These are phyloP conservation scores for Eptesicus fuscus DNA, from an alignment of 2,113 vertebrate species.

Conservation along the genomic window DNA sequence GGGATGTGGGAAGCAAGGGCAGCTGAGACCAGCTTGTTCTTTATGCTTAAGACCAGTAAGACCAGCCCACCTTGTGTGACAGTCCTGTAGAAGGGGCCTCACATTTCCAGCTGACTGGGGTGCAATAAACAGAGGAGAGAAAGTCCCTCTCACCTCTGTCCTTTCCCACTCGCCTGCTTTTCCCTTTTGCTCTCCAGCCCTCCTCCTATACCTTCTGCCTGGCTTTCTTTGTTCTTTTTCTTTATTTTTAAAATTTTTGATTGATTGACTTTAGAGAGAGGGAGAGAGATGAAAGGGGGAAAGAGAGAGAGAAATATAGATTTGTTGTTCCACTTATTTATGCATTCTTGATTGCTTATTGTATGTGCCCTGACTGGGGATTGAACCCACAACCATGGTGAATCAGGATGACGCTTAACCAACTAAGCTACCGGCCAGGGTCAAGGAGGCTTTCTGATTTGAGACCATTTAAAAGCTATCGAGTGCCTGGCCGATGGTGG, in stretches of 20 bases:
- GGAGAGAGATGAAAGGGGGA: not conserved
- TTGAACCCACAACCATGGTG: not conserved
- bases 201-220: no score
- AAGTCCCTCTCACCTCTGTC: not conserved
- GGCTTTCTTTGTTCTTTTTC: not conserved
- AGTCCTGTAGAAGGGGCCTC: not conserved
- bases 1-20: not conserved
- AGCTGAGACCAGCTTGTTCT: not conserved
- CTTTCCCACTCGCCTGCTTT: not conserved
- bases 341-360: not conserved
- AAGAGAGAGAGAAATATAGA: not conserved
- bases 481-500: no score
- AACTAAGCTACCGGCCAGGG: not conserved
- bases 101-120: no score
- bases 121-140: not conserved
- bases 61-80: not conserved
- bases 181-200: no score
- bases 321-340: not conserved
- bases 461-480: not conserved
- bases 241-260: not conserved
- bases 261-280: not conserved
- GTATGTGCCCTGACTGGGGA: not conserved
- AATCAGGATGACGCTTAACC: no score
- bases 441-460: not conserved
- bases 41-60: fast-evolving